Conservation (phyloP, 1,140 invertebrate genomes). For the honey bee (Apis mellifera) region Amel_HAv3.1 CM009937.2:13369001-13369500, state of each 20-base stretch:
- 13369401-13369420: background rate
- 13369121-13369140: constrained; percentile 48
- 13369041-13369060: background rate
- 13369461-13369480: background rate
- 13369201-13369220: constrained; percentile 15
- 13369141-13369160: constrained; percentile 57
- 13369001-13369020: background rate
- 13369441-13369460: background rate
- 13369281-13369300: constrained; percentile 69
- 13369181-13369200: constrained; percentile 11
- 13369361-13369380: background rate
- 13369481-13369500: background rate
- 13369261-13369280: constrained; percentile 69
- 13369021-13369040: background rate
- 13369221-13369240: constrained; percentile 42
- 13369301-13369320: constrained; percentile 44
- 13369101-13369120: constrained; percentile 32
- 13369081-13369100: background rate
- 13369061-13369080: background rate
- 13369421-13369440: background rate
- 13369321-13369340: constrained; percentile 24
- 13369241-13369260: constrained; percentile 27
- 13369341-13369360: constrained; percentile 25
- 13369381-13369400: background rate
- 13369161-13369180: background rate